A percentile compares a stretch with the other conserved stretches of the same genome.
Conservation (phyloP, 2,113 vertebrate species). For the Tragelaphus buxtoni region DNA sequence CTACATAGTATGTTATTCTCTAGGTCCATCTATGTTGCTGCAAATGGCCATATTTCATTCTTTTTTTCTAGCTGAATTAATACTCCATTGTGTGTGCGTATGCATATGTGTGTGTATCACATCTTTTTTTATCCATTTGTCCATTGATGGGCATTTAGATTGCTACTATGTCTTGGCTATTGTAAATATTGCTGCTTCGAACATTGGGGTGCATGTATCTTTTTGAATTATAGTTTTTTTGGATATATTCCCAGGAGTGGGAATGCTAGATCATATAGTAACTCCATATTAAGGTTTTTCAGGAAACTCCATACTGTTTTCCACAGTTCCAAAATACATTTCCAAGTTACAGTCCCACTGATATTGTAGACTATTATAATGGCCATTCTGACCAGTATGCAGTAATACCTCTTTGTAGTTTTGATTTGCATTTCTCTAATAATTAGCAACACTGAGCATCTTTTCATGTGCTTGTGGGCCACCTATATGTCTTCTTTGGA, state of each 20-base stretch:
- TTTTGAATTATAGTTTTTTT: not conserved
- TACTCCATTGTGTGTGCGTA: not conserved
- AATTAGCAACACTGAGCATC: not conserved
- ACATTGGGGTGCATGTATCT: not conserved
- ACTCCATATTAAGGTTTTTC: not conserved
- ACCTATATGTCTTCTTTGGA: not conserved
- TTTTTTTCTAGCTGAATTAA: not conserved
- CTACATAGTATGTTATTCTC: not conserved
- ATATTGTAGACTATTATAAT: not conserved
- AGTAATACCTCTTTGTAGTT: not conserved
- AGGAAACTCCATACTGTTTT: not conserved
- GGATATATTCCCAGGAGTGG: not conserved
- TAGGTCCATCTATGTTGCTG: not conserved
- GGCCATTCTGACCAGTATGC: too few relatives aligned
- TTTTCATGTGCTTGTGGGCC: not conserved
- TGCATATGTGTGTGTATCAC: not conserved
- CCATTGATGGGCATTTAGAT: not conserved
- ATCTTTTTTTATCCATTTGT: not conserved
- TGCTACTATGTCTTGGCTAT: not conserved
- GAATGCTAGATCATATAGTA: not conserved
- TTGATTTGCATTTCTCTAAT: not conserved
- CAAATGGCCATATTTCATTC: not conserved
- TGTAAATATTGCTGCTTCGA: not conserved
- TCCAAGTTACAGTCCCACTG: not conserved
- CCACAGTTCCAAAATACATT: not conserved